phyloP scores from a whole-genome alignment of 92 coral and sea anemone genomes.

The Phenganax marumi region DNA sequence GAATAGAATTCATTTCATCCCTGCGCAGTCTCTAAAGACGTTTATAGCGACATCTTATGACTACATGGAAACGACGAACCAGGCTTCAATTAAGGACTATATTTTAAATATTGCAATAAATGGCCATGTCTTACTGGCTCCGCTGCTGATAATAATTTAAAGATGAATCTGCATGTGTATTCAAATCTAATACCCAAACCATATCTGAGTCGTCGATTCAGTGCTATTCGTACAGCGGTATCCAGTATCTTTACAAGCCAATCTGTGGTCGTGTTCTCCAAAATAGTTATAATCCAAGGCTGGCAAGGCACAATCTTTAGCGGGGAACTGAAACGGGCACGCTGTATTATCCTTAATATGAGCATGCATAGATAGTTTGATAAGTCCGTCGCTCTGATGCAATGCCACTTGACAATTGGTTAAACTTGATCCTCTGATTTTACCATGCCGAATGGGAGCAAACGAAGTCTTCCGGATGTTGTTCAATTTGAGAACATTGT shows the following conservation, averaged over 20 bases:
- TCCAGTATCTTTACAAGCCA: background rate
- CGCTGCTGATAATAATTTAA: background rate
- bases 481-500: background rate
- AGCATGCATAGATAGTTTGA: background rate
- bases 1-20: no score
- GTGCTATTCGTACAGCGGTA: background rate
- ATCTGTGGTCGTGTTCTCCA: background rate
- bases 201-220: slow-evolving; percentile 1
- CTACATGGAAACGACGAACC: no score
- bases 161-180: background rate
- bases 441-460: background rate
- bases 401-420: background rate
- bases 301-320: background rate
- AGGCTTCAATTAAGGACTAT: no score
- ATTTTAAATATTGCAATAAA: no score
- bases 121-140: no score
- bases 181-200: slow-evolving; percentile 6
- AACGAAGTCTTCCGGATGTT: background rate
- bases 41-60: no score
- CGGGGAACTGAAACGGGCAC: background rate
- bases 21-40: no score
- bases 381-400: background rate
- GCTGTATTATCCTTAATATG: no score
- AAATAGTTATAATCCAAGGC: background rate
- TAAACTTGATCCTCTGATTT: background rate